Conservation (phyloP, 2,797 vertebrate species). For the Alcedo quadribrachys region DNA sequence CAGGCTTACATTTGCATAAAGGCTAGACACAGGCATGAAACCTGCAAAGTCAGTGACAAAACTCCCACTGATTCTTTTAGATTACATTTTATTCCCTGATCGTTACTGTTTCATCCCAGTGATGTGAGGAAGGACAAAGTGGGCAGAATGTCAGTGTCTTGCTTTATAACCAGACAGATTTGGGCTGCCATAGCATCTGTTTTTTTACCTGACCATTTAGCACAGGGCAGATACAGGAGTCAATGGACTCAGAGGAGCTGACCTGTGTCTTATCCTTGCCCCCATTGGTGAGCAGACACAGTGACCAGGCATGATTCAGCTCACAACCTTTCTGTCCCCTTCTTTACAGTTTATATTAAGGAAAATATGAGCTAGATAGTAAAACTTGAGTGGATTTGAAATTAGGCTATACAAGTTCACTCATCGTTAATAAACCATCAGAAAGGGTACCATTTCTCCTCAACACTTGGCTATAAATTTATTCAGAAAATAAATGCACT, state of each 20-base stretch:
- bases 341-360: neutral
- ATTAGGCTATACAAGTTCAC: slow-evolving; percentile 2
- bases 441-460: neutral
- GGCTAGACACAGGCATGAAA: neutral
- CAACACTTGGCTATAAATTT: slow-evolving; percentile 5
- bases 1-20: neutral
- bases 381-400: slow-evolving; percentile 16
- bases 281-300: neutral
- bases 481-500: slow-evolving; percentile 30
- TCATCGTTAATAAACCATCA: neutral
- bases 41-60: neutral
- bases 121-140: neutral
- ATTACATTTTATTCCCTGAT: neutral
- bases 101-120: neutral
- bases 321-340: neutral
- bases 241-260: neutral
- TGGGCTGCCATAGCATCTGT: neutral
- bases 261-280: neutral
- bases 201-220: neutral
- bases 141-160: neutral
- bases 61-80: neutral
- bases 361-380: neutral
- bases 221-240: neutral
- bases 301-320: neutral
- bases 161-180: neutral